A percentile compares a stretch with the other conserved stretches of the same genome.
Evolutionary conservation across 2,113 vertebrate species (phyloP).

Genomic region (Caracal caracal): DNA sequence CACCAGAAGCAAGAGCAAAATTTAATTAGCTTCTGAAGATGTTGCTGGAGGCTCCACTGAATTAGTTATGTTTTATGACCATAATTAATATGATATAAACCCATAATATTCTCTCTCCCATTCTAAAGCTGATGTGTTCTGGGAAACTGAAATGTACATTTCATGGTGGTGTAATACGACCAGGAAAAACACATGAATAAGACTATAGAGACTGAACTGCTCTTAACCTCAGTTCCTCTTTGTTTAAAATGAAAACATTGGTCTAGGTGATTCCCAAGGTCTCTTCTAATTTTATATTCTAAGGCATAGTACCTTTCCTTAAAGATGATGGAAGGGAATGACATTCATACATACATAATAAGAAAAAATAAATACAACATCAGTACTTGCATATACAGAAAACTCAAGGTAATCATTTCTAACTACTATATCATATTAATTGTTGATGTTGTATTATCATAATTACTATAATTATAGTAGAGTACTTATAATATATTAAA

Average conservation of each 20-base stretch:
- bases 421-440: neutral
- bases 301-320: neutral
- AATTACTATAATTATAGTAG: neutral
- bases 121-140: neutral
- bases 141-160: neutral
- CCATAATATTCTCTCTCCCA: conserved; percentile 10
- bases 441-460: neutral
- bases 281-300: conserved; percentile 17
- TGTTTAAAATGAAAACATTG: conserved; percentile 34
- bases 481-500: neutral
- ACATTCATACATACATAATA: neutral
- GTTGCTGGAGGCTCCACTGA: neutral
- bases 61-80: conserved; percentile 33
- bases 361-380: neutral
- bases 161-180: neutral
- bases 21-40: conserved; percentile 45
- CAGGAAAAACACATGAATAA: neutral
- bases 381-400: neutral
- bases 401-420: neutral
- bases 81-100: conserved; percentile 55
- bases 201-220: neutral
- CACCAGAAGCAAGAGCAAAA: neutral
- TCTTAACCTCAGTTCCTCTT: neutral
- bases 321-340: neutral
- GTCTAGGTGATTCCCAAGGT: neutral